Percentiles rank a stretch among this genome's conserved stretches.
Evolutionary conservation across 2,888 invertebrate genomes (phyloP).

Genomic region (Lasioglossum zephyrum): DNA sequence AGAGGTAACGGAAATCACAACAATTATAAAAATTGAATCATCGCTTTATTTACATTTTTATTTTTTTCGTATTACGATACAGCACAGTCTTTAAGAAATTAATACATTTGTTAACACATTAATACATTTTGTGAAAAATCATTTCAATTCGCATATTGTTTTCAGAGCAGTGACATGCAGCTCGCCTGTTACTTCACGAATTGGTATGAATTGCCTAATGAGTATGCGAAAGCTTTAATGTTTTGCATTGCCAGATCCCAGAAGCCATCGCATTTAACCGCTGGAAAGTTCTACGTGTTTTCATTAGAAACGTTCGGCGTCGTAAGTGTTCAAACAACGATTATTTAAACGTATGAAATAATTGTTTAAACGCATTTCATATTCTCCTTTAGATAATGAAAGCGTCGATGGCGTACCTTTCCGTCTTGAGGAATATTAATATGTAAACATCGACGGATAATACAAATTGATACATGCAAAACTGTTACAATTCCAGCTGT

Average conservation of each 20-base stretch:
- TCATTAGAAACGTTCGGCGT: conserved; percentile 70
- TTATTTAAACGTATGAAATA: neutral
- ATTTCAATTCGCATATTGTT: neutral
- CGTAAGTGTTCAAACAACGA: conserved; percentile 56
- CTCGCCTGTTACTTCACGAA: conserved; percentile 63
- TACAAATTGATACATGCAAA: neutral
- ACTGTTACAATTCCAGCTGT: conserved; percentile 7
- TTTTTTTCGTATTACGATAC: neutral
- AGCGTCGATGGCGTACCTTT: conserved; percentile 65
- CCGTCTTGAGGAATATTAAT: conserved; percentile 54
- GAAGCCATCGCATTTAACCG: conserved; percentile 70
- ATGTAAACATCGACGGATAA: conserved; percentile 15
- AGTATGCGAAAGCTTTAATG: conserved; percentile 57
- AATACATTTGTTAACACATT: too few relatives aligned
- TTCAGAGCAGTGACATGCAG: conserved; percentile 66
- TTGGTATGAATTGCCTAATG: conserved; percentile 62
- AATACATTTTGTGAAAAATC: neutral
- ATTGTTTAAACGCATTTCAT: neutral
- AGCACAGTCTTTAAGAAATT: neutral
- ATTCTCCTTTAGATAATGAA: conserved; percentile 62
- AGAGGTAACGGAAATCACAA: conserved; percentile 44
- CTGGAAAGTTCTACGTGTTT: conserved; percentile 73
- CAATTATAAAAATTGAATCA: neutral
- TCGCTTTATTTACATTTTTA: neutral
- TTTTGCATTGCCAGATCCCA: conserved; percentile 66